phyloP scores from a whole-genome alignment of 2,888 invertebrate species.

The Callyntrura sp. region DNA sequence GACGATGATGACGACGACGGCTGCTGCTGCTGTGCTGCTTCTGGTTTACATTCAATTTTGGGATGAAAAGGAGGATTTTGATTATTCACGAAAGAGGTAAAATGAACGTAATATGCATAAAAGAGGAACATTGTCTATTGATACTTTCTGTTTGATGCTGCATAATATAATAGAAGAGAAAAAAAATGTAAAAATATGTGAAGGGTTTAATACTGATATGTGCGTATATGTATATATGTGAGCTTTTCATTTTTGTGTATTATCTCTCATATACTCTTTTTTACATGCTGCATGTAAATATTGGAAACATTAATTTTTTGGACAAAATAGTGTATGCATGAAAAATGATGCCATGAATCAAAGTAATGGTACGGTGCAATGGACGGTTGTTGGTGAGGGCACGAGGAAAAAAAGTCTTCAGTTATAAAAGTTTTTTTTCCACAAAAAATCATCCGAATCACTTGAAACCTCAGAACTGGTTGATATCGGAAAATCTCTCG shows the following conservation, averaged over 20 bases:
- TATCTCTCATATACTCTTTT: conserved; percentile 16
- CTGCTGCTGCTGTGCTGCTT: conserved; percentile 65
- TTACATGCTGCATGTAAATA: conserved; percentile 33
- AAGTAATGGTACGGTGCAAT: conserved; percentile 32
- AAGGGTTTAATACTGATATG: conserved; percentile 14
- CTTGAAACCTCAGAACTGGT: conserved; percentile 34
- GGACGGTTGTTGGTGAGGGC: conserved; percentile 28
- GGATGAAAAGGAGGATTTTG: conserved; percentile 74
- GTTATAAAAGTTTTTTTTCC: conserved; percentile 29
- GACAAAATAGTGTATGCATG: conserved; percentile 58
- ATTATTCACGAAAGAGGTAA: conserved; percentile 78
- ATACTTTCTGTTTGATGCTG: not conserved
- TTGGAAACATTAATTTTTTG: conserved; percentile 56
- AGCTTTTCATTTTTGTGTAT: not conserved
- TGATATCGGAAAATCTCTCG: conserved; percentile 53
- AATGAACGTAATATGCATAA: conserved; percentile 57
- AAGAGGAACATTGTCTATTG: not conserved
- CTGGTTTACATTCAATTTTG: conserved; percentile 74
- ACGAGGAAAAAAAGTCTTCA: conserved; percentile 14
- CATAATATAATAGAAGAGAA: not conserved
- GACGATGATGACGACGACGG: conserved; percentile 53
- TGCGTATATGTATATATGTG: not conserved
- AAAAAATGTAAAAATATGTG: conserved; percentile 10
- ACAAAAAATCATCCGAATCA: conserved; percentile 4
- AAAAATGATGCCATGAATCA: conserved; percentile 62